These are phyloP conservation scores for Ptychobarbus kaznakovi DNA, from an alignment of 2,797 vertebrate genomes.

Conservation along the genomic window DNA sequence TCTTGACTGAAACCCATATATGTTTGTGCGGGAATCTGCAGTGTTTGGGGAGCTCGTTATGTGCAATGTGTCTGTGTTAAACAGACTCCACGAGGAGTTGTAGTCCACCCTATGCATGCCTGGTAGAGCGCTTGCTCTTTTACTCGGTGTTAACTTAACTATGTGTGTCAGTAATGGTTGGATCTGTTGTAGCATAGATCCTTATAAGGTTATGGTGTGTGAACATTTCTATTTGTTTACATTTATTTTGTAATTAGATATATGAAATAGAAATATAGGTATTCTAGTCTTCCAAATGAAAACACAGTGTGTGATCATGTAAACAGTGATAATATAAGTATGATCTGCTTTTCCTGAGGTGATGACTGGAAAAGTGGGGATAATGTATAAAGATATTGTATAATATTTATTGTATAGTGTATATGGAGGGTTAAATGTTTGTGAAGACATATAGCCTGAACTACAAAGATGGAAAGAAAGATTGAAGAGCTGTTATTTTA, in stretches of 20 bases:
- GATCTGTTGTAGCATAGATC: constrained; percentile 58
- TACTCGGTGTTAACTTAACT: constrained; percentile 50
- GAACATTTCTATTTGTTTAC: constrained; percentile 32
- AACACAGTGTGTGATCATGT: constrained; percentile 47
- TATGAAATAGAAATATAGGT: constrained; percentile 32
- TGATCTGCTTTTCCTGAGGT: constrained; percentile 33
- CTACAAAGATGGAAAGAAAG: background rate
- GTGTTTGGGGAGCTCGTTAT: constrained; percentile 37
- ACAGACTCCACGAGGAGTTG: constrained; percentile 35
- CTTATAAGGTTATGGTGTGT: constrained; percentile 33
- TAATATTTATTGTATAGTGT: constrained; percentile 36
- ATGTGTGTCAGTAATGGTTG: constrained; percentile 48
- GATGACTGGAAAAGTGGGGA: background rate
- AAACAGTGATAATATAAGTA: constrained; percentile 42
- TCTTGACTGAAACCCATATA: constrained; percentile 8
- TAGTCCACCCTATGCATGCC: constrained; percentile 58
- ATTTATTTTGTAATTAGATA: constrained; percentile 51
- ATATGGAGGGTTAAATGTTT: background rate
- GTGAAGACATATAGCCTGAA: constrained; percentile 1
- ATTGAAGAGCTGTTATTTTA: background rate
- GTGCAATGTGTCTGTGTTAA: constrained; percentile 45
- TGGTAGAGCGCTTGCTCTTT: constrained; percentile 50
- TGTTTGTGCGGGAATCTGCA: constrained; percentile 25
- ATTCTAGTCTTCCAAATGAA: constrained; percentile 61
- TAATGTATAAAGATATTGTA: constrained; percentile 21